A percentile compares a stretch with the other conserved stretches of the same genome.
Evolutionary conservation across 2,797 vertebrate species (phyloP).

Genomic region (Acipenser oxyrinchus): DNA sequence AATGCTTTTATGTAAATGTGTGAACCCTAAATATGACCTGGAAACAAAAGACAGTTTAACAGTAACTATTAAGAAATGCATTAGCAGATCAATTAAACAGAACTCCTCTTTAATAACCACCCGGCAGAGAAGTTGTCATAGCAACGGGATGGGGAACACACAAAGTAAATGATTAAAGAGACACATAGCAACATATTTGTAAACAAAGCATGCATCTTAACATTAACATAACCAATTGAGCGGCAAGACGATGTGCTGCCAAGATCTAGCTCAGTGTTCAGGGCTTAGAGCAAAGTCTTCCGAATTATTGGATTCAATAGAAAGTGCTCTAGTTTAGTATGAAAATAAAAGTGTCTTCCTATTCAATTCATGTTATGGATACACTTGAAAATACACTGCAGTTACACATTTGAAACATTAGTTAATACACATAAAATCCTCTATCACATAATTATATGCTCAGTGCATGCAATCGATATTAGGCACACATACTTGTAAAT

Average conservation of each 20-base stretch:
- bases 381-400: too few species aligned
- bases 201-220: constrained; percentile 47
- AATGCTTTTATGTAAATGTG: constrained; percentile 93
- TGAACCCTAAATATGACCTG: constrained; percentile 88
- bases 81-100: constrained; percentile 98
- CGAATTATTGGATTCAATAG: too few species aligned
- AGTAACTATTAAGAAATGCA: constrained; percentile 86
- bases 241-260: constrained; percentile 27
- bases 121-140: constrained; percentile 60
- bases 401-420: too few species aligned
- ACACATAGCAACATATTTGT: constrained; percentile 61
- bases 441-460: too few species aligned
- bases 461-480: too few species aligned
- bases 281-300: too few species aligned
- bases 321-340: too few species aligned
- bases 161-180: constrained; percentile 50
- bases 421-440: too few species aligned
- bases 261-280: not conserved
- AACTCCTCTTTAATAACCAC: constrained; percentile 78
- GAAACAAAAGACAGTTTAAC: constrained; percentile 93
- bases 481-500: too few species aligned
- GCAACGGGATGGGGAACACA: constrained; percentile 25
- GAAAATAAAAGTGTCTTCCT: too few species aligned
- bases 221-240: constrained; percentile 50
- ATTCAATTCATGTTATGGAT: too few species aligned